phyloP scores from a whole-genome alignment of 2,888 invertebrate genomes.

The Pristionchus fissidentatus region DNA sequence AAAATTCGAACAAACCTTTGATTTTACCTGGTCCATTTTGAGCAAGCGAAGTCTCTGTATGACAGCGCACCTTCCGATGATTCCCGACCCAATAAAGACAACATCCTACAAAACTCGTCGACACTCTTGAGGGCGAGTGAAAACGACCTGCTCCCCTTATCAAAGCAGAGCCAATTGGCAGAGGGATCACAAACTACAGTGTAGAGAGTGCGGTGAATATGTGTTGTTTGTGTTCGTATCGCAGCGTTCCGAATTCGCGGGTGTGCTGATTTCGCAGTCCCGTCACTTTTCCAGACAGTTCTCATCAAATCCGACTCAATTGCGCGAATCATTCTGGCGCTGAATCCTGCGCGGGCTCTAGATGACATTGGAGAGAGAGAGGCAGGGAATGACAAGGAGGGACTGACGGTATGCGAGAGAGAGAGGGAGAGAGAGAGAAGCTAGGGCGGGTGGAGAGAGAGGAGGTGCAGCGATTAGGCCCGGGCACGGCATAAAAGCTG shows the following conservation, averaged over 20 bases:
- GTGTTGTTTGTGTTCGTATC: neutral
- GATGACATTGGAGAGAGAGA: neutral
- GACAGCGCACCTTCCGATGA: constrained; percentile 16
- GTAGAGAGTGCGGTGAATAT: neutral
- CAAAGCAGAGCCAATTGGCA: neutral
- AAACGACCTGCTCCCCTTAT: neutral
- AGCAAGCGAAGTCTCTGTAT: neutral
- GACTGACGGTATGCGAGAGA: constrained; percentile 1
- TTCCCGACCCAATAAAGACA: constrained; percentile 25
- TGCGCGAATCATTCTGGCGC: constrained; percentile 20
- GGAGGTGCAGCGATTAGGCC: constrained; percentile 8
- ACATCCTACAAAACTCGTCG: constrained; percentile 21
- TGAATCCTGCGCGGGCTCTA: neutral
- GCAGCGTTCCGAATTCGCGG: too few species aligned
- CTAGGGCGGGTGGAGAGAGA: neutral
- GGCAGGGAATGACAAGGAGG: neutral
- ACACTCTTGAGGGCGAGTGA: neutral
- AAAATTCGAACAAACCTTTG: neutral
- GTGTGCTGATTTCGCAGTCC: too few species aligned
- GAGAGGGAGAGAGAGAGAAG: constrained; percentile 1
- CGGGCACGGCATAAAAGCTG: constrained; percentile 18
- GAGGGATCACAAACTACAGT: constrained; percentile 8
- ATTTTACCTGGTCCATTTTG: constrained; percentile 35
- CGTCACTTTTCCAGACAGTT: neutral
- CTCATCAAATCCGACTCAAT: neutral